Evolutionary conservation across 2,113 vertebrate species (phyloP).

Genomic region (Sylvilagus bachmani): DNA sequence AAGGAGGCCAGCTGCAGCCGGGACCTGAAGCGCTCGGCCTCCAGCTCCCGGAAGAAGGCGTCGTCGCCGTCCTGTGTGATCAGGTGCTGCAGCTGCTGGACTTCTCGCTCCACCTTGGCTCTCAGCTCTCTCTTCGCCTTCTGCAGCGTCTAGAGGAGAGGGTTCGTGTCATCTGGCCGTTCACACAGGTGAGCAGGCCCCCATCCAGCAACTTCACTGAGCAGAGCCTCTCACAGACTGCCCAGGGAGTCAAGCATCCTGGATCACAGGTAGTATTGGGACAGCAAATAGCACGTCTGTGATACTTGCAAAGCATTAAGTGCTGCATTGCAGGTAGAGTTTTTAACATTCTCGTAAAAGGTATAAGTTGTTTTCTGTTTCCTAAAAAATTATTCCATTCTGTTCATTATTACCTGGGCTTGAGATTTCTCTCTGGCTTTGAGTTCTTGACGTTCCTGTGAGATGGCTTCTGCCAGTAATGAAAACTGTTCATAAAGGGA

Average conservation of each 20-base stretch:
- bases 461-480: conserved; percentile 94
- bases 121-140: conserved; percentile 95
- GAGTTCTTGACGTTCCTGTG: conserved; percentile 92
- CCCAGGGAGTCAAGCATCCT: background rate
- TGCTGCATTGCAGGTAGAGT: background rate
- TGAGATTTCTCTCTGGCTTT: conserved; percentile 94
- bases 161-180: background rate
- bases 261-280: background rate
- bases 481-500: conserved; percentile 91
- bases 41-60: conserved; percentile 92
- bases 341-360: background rate
- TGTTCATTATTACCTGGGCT: conserved; percentile 90
- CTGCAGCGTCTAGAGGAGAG: conserved; percentile 90
- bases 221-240: conserved; percentile 3
- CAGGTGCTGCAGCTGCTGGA: conserved; percentile 93
- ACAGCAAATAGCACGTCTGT: no score
- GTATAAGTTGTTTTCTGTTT: conserved; percentile 2
- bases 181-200: background rate
- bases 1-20: conserved; percentile 94
- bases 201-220: background rate
- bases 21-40: conserved; percentile 92
- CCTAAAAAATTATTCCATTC: conserved; percentile 4
- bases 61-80: conserved; percentile 93
- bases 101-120: conserved; percentile 95
- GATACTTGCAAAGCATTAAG: background rate